A percentile compares a stretch with the other conserved stretches of the same genome.
Conservation (phyloP, 2,113 vertebrate species). For the Sigmodon hispidus region DNA sequence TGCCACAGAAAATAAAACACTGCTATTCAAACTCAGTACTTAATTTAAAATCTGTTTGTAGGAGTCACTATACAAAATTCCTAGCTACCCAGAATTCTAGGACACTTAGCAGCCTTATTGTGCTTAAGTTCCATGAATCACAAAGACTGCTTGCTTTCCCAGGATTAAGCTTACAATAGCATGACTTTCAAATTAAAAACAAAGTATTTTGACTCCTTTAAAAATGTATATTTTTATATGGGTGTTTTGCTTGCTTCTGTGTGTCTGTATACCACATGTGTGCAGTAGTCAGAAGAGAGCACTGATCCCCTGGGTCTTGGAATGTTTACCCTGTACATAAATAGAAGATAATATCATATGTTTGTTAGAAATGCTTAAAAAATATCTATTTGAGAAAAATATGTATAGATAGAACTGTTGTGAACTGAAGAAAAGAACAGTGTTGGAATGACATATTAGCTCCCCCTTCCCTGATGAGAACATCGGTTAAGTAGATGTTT, state of each 20-base stretch:
- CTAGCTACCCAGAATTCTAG: constrained; percentile 6
- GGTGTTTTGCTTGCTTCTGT: background rate
- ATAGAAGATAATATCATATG: background rate
- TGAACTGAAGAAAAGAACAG: background rate
- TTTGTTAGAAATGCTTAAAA: constrained; percentile 49
- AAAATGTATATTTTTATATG: background rate
- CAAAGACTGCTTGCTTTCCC: constrained; percentile 48
- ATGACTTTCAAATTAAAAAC: constrained; percentile 45
- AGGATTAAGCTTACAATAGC: constrained; percentile 6
- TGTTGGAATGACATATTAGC: background rate
- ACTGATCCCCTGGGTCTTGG: background rate
- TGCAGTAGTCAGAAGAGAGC: background rate
- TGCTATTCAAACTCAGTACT: constrained; percentile 11
- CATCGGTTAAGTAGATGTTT: background rate
- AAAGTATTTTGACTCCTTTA: constrained; percentile 7
- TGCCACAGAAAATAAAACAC: constrained; percentile 34
- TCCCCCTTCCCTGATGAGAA: background rate
- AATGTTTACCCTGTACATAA: background rate
- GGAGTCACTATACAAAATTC: background rate
- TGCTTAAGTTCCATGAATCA: constrained; percentile 52
- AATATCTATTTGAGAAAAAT: constrained; percentile 16
- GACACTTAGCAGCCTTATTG: background rate
- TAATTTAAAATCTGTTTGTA: constrained; percentile 47
- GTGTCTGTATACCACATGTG: too few relatives aligned
- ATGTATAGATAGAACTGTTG: constrained; percentile 39